phyloP scores from a whole-genome alignment of 2,888 invertebrate genomes.

The Aphidius colemani region DNA sequence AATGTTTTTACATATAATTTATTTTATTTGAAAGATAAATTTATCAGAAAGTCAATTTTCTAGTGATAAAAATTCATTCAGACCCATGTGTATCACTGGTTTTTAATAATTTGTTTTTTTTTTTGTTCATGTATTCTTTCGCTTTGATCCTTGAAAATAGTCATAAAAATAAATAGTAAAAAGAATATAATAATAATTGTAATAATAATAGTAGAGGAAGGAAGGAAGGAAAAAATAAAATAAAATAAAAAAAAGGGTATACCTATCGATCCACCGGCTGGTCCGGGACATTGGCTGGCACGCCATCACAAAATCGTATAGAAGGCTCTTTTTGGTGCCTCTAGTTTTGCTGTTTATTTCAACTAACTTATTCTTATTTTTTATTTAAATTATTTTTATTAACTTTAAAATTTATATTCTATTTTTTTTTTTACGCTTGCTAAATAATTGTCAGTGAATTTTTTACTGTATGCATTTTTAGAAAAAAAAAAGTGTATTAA shows the following conservation, averaged over 20 bases:
- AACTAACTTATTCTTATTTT: not conserved
- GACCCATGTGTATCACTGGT: not conserved
- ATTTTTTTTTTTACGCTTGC: not conserved
- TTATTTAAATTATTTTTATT: conserved; percentile 12
- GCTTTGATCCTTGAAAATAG: conserved; percentile 9
- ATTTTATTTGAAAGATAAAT: too few relatives aligned
- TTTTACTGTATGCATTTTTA: not conserved
- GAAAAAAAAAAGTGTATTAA: not conserved
- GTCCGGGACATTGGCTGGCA: conserved; percentile 52
- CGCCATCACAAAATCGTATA: conserved; percentile 49
- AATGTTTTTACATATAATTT: too few relatives aligned
- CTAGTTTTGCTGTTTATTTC: conserved; percentile 7
- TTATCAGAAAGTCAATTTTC: too few relatives aligned
- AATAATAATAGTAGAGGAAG: conserved; percentile 6
- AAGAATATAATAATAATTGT: too few relatives aligned
- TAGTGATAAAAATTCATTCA: too few relatives aligned
- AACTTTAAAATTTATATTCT: not conserved
- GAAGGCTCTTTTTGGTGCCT: conserved; percentile 35
- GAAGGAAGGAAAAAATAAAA: conserved; percentile 9
- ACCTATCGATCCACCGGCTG: conserved; percentile 48
- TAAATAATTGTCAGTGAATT: not conserved
- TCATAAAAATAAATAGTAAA: too few relatives aligned
- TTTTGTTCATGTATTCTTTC: too few relatives aligned
- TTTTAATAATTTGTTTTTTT: not conserved
- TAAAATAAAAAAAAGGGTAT: conserved; percentile 48